phyloP scores from a whole-genome alignment of 2,888 invertebrate genomes.

The Dicroscelio sp. region DNA sequence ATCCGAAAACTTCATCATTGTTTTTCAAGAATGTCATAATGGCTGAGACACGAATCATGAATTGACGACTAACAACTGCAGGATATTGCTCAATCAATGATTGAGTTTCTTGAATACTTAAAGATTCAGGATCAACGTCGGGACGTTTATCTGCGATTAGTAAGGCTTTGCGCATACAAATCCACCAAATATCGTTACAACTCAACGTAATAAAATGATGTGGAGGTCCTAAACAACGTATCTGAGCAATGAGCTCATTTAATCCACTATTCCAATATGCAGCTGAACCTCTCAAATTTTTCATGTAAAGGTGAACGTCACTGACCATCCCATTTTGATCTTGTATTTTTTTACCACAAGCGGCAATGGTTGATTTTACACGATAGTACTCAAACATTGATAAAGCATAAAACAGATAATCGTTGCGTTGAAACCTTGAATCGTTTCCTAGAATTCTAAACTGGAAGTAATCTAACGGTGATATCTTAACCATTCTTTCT shows the following conservation, averaged over 20 bases:
- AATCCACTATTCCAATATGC: conserved; percentile 86
- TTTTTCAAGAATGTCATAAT: conserved; percentile 33
- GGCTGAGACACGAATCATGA: conserved; percentile 44
- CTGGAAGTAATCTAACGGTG: conserved; percentile 87
- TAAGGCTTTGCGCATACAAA: conserved; percentile 88
- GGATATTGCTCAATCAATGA: conserved; percentile 31
- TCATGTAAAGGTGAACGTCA: conserved; percentile 87
- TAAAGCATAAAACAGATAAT: conserved; percentile 40
- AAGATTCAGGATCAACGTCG: conserved; percentile 19
- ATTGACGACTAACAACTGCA: conserved; percentile 42
- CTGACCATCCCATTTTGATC: conserved; percentile 79
- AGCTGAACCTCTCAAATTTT: conserved; percentile 87
- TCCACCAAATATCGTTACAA: conserved; percentile 87
- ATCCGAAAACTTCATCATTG: conserved; percentile 37
- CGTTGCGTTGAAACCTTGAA: conserved; percentile 79
- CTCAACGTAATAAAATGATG: conserved; percentile 86
- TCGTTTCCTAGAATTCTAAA: conserved; percentile 81
- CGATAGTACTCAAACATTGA: conserved; percentile 79
- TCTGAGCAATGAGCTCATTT: conserved; percentile 88
- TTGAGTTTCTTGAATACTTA: conserved; percentile 42
- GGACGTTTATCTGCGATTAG: conserved; percentile 85
- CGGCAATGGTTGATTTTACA: conserved; percentile 78
- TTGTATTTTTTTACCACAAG: conserved; percentile 81
- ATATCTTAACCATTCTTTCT: conserved; percentile 75
- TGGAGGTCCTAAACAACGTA: conserved; percentile 88